Percentiles rank a stretch among this genome's conserved stretches.
These are phyloP conservation scores for Holacanthus passer DNA, from an alignment of 2,113 vertebrate species.

Conservation along the genomic window DNA sequence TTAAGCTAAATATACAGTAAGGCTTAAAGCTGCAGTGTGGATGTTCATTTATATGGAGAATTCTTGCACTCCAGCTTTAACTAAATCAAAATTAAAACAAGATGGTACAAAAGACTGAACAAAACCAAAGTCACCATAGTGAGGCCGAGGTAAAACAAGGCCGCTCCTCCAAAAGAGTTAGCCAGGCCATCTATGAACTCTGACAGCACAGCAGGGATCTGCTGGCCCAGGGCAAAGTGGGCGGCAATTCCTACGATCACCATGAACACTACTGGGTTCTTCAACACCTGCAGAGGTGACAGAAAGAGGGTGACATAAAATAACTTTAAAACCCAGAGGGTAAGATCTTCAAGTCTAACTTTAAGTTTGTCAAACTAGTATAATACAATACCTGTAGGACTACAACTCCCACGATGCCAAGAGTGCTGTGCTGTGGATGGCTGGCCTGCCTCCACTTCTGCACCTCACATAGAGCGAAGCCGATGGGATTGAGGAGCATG, in stretches of 20 bases:
- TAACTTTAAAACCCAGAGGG: neutral
- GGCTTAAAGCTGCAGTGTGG: too few species aligned
- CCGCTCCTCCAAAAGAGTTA: conserved; percentile 95
- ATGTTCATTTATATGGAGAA: too few species aligned
- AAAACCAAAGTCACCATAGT: conserved; percentile 87
- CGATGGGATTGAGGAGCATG: conserved; percentile 97
- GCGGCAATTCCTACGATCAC: conserved; percentile 93
- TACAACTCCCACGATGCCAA: conserved; percentile 90
- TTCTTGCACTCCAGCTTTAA: too few species aligned
- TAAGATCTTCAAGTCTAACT: neutral
- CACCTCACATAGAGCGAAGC: conserved; percentile 98
- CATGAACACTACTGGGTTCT: conserved; percentile 98
- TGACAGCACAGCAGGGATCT: conserved; percentile 90
- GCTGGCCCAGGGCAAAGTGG: conserved; percentile 93
- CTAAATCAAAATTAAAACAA: neutral
- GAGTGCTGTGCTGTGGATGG: conserved; percentile 87
- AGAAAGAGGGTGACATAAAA: neutral
- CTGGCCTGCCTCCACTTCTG: conserved; percentile 91
- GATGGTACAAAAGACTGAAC: neutral
- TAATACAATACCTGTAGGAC: conserved; percentile 85
- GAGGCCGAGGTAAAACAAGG: conserved; percentile 97
- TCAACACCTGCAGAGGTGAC: conserved; percentile 84
- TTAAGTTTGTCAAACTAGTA: neutral
- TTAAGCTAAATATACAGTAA: neutral
- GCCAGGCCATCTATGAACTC: conserved; percentile 95